phyloP scores from a whole-genome alignment of 2,113 vertebrate species.

The Periophthalmus modestus region DNA sequence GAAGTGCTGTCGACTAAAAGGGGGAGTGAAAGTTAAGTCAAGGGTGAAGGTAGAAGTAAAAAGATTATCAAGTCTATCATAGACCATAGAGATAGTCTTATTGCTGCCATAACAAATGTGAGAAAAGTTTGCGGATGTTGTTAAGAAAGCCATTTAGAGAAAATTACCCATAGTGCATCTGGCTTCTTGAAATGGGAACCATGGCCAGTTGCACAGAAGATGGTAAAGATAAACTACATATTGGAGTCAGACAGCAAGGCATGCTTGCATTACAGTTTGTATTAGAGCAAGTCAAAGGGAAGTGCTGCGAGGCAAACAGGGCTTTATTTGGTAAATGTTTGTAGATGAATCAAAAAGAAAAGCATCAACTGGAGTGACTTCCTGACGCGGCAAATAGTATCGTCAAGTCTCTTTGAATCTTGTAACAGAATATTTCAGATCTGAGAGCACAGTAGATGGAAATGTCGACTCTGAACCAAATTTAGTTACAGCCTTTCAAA shows the following conservation, averaged over 20 bases:
- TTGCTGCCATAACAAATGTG: conserved; percentile 6
- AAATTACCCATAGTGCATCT: conserved; percentile 29
- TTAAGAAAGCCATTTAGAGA: conserved; percentile 13
- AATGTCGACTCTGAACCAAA: neutral
- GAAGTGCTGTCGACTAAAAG: conserved; percentile 35
- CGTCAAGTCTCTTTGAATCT: neutral
- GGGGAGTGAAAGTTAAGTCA: conserved; percentile 33
- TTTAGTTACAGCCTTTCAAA: neutral
- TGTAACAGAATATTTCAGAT: conserved; percentile 5
- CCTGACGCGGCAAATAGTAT: conserved; percentile 7
- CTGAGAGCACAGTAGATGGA: neutral
- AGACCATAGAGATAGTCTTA: conserved; percentile 5
- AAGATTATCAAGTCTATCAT: conserved; percentile 35
- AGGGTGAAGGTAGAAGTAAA: conserved; percentile 21
- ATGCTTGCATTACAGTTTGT: conserved; percentile 21
- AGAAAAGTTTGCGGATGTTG: conserved; percentile 22
- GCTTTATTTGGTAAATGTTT: conserved; percentile 36
- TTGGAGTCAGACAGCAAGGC: neutral
- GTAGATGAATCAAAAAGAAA: conserved; percentile 31
- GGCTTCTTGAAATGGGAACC: conserved; percentile 25
- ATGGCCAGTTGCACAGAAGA: conserved; percentile 17
- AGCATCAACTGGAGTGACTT: conserved; percentile 11
- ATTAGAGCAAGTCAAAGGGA: conserved; percentile 23
- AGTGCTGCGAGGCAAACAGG: conserved; percentile 6
- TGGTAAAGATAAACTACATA: conserved; percentile 23